Evolutionary conservation across 2,888 invertebrate species (phyloP).

Genomic region (Cantharis rustica): DNA sequence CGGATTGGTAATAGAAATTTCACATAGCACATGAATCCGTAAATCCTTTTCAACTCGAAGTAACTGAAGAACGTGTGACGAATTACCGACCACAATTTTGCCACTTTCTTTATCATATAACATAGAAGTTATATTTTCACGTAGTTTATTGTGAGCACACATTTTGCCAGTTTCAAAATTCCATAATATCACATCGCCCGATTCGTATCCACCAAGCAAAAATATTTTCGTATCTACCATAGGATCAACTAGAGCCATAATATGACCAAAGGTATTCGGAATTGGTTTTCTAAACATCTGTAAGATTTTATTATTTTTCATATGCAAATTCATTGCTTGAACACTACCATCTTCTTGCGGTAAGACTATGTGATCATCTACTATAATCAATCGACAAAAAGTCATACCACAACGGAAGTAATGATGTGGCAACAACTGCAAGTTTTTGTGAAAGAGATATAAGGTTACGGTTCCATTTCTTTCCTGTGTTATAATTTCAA

Average conservation of each 20-base stretch:
- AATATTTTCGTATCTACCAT: constrained; percentile 58
- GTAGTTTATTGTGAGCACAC: constrained; percentile 61
- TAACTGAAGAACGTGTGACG: constrained; percentile 64
- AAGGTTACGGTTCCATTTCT: constrained; percentile 73
- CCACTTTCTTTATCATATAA: constrained; percentile 70
- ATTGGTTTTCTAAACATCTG: constrained; percentile 48
- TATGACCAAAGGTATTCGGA: constrained; percentile 61
- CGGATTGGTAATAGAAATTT: constrained; percentile 71
- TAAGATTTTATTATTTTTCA: constrained; percentile 16
- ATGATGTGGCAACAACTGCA: constrained; percentile 64
- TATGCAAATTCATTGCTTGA: constrained; percentile 56
- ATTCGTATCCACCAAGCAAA: constrained; percentile 74
- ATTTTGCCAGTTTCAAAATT: constrained; percentile 66
- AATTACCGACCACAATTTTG: constrained; percentile 71
- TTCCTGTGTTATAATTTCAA: constrained; percentile 73
- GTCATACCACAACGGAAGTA: constrained; percentile 68
- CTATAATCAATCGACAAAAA: constrained; percentile 71
- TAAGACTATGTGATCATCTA: constrained; percentile 66
- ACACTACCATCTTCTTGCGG: constrained; percentile 66
- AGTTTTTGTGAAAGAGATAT: constrained; percentile 64
- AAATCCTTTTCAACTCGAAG: constrained; percentile 62
- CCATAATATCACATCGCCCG: constrained; percentile 74
- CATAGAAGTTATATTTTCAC: constrained; percentile 71
- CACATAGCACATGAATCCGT: constrained; percentile 63
- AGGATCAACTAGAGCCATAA: constrained; percentile 68